Conservation (phyloP, 2,888 invertebrate genomes). For the Troides aeacus region DNA sequence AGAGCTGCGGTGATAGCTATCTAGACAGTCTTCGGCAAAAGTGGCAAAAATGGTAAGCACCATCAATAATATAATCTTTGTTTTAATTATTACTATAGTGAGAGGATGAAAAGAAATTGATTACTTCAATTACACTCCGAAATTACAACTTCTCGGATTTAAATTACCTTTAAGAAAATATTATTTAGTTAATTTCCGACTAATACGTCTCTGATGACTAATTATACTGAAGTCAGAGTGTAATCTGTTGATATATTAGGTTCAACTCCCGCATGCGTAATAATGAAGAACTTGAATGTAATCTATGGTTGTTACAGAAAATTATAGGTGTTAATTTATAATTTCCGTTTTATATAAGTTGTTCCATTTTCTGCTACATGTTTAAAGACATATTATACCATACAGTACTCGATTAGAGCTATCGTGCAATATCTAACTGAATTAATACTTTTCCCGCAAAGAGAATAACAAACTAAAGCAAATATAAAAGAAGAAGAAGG, state of each 20-base stretch:
- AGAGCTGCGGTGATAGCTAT: too few relatives aligned
- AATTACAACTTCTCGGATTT: not conserved
- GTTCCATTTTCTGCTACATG: not conserved
- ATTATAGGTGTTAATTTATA: not conserved
- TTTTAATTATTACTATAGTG: not conserved
- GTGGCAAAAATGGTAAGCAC: too few relatives aligned
- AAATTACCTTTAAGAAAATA: slow-evolving; percentile 8
- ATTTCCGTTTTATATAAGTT: not conserved
- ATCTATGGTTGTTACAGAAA: slow-evolving; percentile 4
- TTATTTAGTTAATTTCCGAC: slow-evolving; percentile 16
- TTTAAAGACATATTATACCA: not conserved
- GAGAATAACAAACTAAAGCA: too few relatives aligned
- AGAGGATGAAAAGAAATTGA: not conserved
- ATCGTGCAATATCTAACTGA: not conserved
- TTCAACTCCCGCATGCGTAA: slow-evolving; percentile 10
- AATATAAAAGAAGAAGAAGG: too few relatives aligned
- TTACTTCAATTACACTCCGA: not conserved
- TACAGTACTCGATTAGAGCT: not conserved
- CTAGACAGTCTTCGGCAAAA: too few relatives aligned
- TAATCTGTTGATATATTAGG: slow-evolving; percentile 18
- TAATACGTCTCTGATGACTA: slow-evolving; percentile 15
- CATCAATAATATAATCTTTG: not conserved
- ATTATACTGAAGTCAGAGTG: slow-evolving; percentile 4
- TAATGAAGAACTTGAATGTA: slow-evolving; percentile 12
- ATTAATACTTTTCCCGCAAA: too few relatives aligned